Conservation (phyloP, 2,797 vertebrate species). For the Esox masquinongy region DNA sequence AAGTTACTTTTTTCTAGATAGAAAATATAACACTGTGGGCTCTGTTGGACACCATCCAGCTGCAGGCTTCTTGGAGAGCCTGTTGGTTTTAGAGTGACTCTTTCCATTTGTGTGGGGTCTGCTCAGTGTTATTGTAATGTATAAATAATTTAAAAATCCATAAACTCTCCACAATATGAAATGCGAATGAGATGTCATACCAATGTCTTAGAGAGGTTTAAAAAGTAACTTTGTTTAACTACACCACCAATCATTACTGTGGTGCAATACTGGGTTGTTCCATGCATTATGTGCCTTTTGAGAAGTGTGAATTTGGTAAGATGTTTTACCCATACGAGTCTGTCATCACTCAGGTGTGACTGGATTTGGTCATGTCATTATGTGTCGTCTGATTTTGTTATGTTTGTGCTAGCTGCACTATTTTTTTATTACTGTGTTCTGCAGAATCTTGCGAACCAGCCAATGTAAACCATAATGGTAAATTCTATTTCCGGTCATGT, state of each 20-base stretch:
- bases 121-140: neutral
- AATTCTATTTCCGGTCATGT: no score
- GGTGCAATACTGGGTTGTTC: conserved; percentile 19
- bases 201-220: neutral
- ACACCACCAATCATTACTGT: neutral
- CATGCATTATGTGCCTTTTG: conserved; percentile 10
- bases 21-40: conserved; percentile 7
- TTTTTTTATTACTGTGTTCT: no score
- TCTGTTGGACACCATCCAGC: conserved; percentile 10
- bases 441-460: no score
- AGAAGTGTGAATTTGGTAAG: no score
- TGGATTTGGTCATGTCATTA: no score
- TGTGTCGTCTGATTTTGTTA: no score
- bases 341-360: no score
- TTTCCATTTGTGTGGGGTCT: conserved; percentile 1
- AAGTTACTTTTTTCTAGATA: conserved; percentile 35
- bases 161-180: neutral
- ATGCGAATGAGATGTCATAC: neutral
- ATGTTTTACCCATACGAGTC: no score
- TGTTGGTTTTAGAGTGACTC: conserved; percentile 5
- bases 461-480: no score
- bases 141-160: neutral
- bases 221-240: neutral
- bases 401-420: no score
- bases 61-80: neutral